Conservation (phyloP, 2,888 invertebrate genomes). For the Amiota communis region DNA sequence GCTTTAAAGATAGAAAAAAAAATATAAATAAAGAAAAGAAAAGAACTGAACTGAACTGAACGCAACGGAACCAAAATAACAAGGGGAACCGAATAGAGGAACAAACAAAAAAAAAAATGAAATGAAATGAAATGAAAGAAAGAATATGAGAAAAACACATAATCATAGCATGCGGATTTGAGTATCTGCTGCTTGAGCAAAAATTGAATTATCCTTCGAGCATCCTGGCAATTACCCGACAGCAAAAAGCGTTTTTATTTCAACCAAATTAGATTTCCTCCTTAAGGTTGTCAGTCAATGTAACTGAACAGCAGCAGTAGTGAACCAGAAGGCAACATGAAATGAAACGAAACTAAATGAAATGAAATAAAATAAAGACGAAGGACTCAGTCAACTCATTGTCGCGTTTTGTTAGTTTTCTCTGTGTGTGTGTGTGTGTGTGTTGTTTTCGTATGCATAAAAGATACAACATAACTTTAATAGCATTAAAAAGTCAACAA, state of each 20-base stretch:
- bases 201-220: constrained; percentile 54
- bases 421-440: neutral
- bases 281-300: constrained; percentile 25
- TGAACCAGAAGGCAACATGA: neutral
- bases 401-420: neutral
- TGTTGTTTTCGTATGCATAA: neutral
- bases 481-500: constrained; percentile 37
- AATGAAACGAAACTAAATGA: no score
- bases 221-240: constrained; percentile 46
- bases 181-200: constrained; percentile 32
- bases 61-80: neutral
- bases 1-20: neutral
- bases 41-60: neutral
- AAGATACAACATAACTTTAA: constrained; percentile 20
- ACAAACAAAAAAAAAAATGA: neutral
- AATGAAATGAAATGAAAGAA: constrained; percentile 16
- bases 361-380: no score
- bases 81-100: neutral
- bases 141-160: constrained; percentile 42
- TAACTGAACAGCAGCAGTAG: neutral
- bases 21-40: neutral
- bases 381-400: neutral
- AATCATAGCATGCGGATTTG: constrained; percentile 49
- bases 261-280: constrained; percentile 42
- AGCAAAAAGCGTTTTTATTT: constrained; percentile 37